Conservation (phyloP, 2,888 invertebrate genomes). For the Cyaniris semiargus region DNA sequence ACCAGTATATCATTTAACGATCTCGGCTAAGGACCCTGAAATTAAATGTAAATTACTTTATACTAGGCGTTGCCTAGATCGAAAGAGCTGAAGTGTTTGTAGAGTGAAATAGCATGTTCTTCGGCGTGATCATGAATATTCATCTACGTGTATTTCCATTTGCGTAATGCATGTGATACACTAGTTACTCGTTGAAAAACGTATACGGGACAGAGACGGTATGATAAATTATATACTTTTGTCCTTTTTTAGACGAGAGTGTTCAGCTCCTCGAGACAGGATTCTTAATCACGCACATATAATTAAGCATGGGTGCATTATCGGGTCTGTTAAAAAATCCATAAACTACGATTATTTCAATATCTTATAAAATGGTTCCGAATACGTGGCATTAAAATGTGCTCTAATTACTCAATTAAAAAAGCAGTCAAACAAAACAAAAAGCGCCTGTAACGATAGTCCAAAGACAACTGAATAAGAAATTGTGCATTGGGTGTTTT, state of each 20-base stretch:
- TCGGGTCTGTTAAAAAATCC: no score
- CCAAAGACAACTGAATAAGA: no score
- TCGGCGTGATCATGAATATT: conserved; percentile 31
- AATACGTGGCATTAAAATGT: no score
- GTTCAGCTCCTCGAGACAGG: not conserved
- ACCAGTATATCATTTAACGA: no score
- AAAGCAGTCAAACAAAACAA: no score
- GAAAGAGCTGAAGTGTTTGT: conserved; percentile 20
- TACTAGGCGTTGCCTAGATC: not conserved
- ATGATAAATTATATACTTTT: not conserved
- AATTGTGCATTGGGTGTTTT: no score
- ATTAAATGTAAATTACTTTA: not conserved
- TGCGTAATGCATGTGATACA: conserved; percentile 17
- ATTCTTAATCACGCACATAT: no score
- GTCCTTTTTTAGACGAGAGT: not conserved
- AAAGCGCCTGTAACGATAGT: no score
- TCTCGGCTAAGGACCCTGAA: not conserved
- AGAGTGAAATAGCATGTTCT: conserved; percentile 18
- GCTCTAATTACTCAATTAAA: no score
- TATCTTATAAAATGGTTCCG: no score
- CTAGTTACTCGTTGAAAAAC: not conserved
- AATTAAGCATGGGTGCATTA: no score
- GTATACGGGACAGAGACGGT: not conserved
- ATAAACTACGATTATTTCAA: no score
- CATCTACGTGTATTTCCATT: conserved; percentile 23